Evolutionary conservation across 2,888 invertebrate species (phyloP).

Genomic region (Salticus scenicus): DNA sequence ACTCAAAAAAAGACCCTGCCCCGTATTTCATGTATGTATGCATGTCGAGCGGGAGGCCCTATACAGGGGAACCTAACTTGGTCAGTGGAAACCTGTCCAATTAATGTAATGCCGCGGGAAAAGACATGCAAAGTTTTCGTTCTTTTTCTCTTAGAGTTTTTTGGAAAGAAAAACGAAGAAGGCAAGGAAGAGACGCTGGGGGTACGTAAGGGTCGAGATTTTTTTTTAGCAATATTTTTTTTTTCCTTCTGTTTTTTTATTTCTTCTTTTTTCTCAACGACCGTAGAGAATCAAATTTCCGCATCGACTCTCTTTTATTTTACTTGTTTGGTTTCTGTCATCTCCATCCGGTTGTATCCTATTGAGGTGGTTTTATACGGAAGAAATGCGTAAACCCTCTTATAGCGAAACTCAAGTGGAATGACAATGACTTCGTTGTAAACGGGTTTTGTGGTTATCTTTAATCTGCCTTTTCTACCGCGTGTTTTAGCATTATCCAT

Average conservation of each 20-base stretch:
- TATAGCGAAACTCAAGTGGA: no score
- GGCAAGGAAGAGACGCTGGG: slow-evolving; percentile 39
- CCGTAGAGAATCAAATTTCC: neutral
- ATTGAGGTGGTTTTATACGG: no score
- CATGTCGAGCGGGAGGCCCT: slow-evolving; percentile 55
- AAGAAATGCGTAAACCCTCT: no score
- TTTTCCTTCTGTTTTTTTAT: slow-evolving; percentile 6
- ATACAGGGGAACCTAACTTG: slow-evolving; percentile 44
- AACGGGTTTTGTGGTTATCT: no score
- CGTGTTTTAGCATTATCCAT: no score
- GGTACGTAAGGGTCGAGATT: slow-evolving; percentile 23
- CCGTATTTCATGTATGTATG: slow-evolving; percentile 54
- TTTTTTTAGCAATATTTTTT: slow-evolving; percentile 26
- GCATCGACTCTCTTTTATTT: slow-evolving; percentile 21
- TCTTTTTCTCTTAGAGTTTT: slow-evolving; percentile 20
- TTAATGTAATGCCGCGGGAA: slow-evolving; percentile 69
- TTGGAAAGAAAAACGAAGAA: slow-evolving; percentile 22
- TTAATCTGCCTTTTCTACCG: no score
- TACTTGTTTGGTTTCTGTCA: neutral
- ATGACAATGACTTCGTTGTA: no score
- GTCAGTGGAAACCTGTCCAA: slow-evolving; percentile 71
- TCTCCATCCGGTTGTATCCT: neutral
- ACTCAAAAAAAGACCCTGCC: neutral
- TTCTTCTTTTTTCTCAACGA: neutral
- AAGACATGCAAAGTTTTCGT: slow-evolving; percentile 57